Percentiles rank a stretch among this genome's conserved stretches.
phyloP scores from a whole-genome alignment of 2,797 vertebrate genomes.

The Antennarius maculatus region DNA sequence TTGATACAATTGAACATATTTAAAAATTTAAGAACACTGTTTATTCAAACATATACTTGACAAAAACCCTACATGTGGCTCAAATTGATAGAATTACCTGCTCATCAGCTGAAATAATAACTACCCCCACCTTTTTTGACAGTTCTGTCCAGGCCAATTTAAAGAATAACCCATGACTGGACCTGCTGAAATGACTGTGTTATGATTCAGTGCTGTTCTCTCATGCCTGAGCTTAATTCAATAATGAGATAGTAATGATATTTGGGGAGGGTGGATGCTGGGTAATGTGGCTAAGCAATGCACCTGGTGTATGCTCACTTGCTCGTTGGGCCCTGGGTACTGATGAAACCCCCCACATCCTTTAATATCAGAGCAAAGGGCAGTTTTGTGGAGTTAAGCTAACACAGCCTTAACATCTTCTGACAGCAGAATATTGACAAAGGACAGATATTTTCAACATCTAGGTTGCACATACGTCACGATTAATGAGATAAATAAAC shows the following conservation, averaged over 20 bases:
- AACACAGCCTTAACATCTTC: constrained; percentile 79
- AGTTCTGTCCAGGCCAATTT: constrained; percentile 59
- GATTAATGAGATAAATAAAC: constrained; percentile 82
- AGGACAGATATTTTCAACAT: constrained; percentile 73
- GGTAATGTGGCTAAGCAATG: constrained; percentile 85
- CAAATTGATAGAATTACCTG: neutral
- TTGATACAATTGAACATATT: neutral
- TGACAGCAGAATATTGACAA: constrained; percentile 84
- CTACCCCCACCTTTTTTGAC: constrained; percentile 28
- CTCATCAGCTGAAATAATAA: constrained; percentile 24
- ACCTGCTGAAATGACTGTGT: constrained; percentile 80
- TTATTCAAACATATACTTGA: neutral
- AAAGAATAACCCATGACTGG: constrained; percentile 75
- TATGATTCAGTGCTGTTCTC: constrained; percentile 78
- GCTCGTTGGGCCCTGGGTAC: constrained; percentile 72
- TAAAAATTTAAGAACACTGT: neutral
- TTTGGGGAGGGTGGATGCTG: constrained; percentile 77
- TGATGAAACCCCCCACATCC: constrained; percentile 80
- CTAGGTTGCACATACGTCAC: constrained; percentile 47
- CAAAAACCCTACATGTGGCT: neutral
- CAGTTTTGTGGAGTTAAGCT: constrained; percentile 48
- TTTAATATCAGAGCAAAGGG: constrained; percentile 77
- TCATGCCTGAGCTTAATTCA: constrained; percentile 67
- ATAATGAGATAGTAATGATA: constrained; percentile 87
- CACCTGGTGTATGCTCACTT: constrained; percentile 75